Conservation (phyloP, 2,888 invertebrate genomes). For the Oligia strigilis region DNA sequence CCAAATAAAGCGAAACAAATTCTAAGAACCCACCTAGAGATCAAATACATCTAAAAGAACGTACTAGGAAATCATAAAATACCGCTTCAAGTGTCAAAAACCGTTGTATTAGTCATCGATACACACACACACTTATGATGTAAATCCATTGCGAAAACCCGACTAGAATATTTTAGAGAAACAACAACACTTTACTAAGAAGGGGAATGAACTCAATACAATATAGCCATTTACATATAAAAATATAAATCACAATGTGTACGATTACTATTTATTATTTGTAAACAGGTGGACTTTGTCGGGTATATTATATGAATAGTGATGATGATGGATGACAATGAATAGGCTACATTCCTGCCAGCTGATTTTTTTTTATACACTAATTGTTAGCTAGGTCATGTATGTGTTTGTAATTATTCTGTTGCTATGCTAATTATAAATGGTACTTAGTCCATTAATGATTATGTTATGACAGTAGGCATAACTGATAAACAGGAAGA, state of each 20-base stretch:
- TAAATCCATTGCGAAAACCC: constrained; percentile 65
- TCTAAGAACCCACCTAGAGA: constrained; percentile 26
- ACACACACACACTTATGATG: constrained; percentile 57
- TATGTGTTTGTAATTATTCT: constrained; percentile 4
- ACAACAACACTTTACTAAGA: constrained; percentile 64
- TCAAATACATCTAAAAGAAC: constrained; percentile 12
- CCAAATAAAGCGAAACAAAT: constrained; percentile 27
- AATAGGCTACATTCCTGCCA: constrained; percentile 44
- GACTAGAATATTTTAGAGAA: constrained; percentile 73
- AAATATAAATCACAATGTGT: constrained; percentile 72
- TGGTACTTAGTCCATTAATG: neutral
- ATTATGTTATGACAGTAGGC: neutral
- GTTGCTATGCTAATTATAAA: constrained; percentile 7
- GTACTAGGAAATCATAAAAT: constrained; percentile 43
- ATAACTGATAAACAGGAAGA: constrained; percentile 4
- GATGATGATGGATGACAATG: constrained; percentile 56
- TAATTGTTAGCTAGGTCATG: constrained; percentile 47
- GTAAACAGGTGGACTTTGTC: constrained; percentile 66
- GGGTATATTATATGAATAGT: constrained; percentile 64
- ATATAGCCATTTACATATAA: constrained; percentile 78
- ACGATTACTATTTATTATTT: constrained; percentile 71
- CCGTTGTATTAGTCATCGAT: constrained; percentile 54
- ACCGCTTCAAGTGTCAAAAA: constrained; percentile 43
- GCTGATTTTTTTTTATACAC: constrained; percentile 52
- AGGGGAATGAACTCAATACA: constrained; percentile 80